Base-by-base conservation (phyloP, 92 coral and sea anemone genomes). In the Palythoa caribaeorum region DNA sequence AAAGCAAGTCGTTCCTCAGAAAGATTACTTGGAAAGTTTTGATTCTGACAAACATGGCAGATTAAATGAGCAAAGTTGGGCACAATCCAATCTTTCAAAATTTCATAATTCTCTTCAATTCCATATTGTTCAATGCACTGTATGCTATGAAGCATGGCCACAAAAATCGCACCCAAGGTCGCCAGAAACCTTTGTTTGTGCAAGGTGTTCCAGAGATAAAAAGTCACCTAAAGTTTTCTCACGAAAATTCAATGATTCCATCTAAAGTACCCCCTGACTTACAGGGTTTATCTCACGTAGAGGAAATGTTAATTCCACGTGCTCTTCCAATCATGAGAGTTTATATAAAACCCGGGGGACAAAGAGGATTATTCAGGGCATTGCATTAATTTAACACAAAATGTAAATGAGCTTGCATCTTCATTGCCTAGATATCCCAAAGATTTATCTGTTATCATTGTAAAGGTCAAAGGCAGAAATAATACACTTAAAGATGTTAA, bases 311-410 rank as follows among this genome's bases (percentile, higher is more conserved):
- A 54, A 83, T 83, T 83, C 63, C 87, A 38, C 63, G 77, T 83
- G 71, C 87, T 83, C 73, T 83, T 11, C 87, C 87, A 9, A 92
- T 92, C 76, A 92, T 92, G 94, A 72, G 88, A 78, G 92, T 92
- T 37, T 92, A 92, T 85, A 75, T 92, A 15, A 92, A 88, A 76
- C 94, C 94, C 2, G 94, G 94, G 44, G 94, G 92, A 28, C 94
- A 92, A 75, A 92, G 92, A 78, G 94, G 94, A n/a, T 38, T 91
- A 91, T 88, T 74, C 91, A 21, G 92, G 92, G 39, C 93, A 91
- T 83, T 89, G 90, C 70, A 85, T 92, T 20, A 92, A 92, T 90
- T 87, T 92, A 74, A 92, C 94, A 28, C 92, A 92, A 83, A 79
- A 92, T 36, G 87, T 89, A 47, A 59, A 85, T 62, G 95, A 90